phyloP scores from a whole-genome alignment of 2,113 vertebrate genomes.

The Myrmophylax atrothorax region DNA sequence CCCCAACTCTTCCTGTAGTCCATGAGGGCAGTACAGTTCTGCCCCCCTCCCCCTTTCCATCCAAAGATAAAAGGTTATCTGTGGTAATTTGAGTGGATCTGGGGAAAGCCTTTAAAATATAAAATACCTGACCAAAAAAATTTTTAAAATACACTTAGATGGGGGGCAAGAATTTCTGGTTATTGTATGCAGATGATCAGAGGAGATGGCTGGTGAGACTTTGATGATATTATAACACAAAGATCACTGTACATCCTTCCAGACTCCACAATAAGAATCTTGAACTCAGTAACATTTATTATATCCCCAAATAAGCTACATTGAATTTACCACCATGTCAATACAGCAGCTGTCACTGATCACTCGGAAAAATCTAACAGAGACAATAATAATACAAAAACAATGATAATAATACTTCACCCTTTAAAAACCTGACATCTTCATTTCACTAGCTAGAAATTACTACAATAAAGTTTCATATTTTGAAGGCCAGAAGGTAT shows the following conservation, averaged over 20 bases:
- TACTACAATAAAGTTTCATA: neutral
- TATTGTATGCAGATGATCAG: neutral
- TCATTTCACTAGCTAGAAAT: neutral
- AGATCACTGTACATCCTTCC: neutral
- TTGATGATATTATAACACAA: neutral
- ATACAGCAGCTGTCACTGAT: neutral
- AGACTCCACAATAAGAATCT: neutral
- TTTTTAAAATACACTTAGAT: fast-evolving
- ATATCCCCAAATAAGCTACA: neutral
- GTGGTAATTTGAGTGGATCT: fast-evolving
- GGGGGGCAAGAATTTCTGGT: fast-evolving
- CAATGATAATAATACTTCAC: neutral
- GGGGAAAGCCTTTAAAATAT: neutral
- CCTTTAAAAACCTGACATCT: neutral
- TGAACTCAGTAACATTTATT: neutral
- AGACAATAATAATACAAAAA: neutral
- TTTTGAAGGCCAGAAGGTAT: neutral
- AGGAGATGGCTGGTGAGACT: neutral
- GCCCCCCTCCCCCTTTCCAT: neutral
- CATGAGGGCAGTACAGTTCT: fast-evolving
- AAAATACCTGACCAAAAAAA: neutral
- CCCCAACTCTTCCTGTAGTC: fast-evolving
- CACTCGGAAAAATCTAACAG: neutral
- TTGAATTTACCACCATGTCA: neutral
- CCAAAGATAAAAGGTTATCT: neutral